phyloP scores from a whole-genome alignment of 2,797 vertebrate species.

The Sebastes vulpes region DNA sequence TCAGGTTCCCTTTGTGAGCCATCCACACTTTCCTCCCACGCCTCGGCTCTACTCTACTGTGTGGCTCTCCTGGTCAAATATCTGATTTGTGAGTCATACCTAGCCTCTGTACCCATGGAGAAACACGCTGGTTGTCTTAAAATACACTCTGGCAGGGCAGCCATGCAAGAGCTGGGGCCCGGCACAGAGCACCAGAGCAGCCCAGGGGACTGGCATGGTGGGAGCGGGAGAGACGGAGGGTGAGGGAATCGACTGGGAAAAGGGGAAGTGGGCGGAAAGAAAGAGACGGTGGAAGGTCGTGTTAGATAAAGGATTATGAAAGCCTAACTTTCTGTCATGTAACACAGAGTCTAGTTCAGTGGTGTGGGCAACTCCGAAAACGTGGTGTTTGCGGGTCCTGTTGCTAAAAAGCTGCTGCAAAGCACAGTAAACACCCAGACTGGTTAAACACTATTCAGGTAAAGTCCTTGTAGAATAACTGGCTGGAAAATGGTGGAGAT shows the following conservation, averaged over 20 bases:
- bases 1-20: constrained; percentile 79
- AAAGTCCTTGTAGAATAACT: constrained; percentile 2
- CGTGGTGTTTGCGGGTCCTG: constrained; percentile 27
- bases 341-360: constrained; percentile 52
- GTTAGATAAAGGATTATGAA: constrained; percentile 75
- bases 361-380: constrained; percentile 54
- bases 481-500: constrained; percentile 9
- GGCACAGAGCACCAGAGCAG: constrained; percentile 50
- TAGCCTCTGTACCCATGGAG: constrained; percentile 75
- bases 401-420: background rate
- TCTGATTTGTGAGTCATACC: constrained; percentile 84
- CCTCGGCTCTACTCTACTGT: constrained; percentile 71
- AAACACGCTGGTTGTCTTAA: constrained; percentile 81
- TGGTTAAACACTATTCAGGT: constrained; percentile 21
- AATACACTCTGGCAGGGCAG: constrained; percentile 80
- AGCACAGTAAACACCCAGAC: constrained; percentile 32
- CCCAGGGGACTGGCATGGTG: constrained; percentile 68
- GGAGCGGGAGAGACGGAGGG: constrained; percentile 55
- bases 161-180: constrained; percentile 68
- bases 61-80: constrained; percentile 83
- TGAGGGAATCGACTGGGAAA: constrained; percentile 64
- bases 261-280: constrained; percentile 67
- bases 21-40: constrained; percentile 81
- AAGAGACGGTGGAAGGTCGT: constrained; percentile 66
- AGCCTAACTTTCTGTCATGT: constrained; percentile 71